Conservation (phyloP, 2,113 vertebrate species). For the Macrotis lagotis region DNA sequence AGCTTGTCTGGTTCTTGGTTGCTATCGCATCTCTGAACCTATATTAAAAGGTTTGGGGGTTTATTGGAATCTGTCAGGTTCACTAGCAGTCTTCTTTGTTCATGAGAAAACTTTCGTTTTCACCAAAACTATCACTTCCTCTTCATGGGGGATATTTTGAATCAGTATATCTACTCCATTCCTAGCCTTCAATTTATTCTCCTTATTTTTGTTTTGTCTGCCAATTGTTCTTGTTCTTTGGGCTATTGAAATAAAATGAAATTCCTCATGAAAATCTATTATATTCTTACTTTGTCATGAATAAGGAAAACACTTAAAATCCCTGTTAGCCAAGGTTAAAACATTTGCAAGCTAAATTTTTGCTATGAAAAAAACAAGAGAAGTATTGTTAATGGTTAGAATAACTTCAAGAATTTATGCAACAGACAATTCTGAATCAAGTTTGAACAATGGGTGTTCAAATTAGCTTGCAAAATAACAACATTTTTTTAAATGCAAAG, state of each 20-base stretch:
- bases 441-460: background rate
- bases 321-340: background rate
- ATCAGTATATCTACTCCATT: background rate
- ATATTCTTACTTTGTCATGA: background rate
- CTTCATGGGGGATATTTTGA: background rate
- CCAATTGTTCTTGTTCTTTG: background rate
- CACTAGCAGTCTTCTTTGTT: background rate
- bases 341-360: background rate
- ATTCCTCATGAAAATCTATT: background rate
- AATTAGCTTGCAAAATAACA: background rate
- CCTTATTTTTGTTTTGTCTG: background rate
- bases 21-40: background rate
- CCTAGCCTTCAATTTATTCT: conserved; percentile 4
- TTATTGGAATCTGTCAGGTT: background rate
- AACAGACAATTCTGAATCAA: background rate
- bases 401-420: background rate
- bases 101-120: background rate
- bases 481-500: background rate
- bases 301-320: background rate
- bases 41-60: background rate
- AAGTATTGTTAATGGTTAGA: background rate
- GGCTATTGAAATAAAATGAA: too few relatives aligned
- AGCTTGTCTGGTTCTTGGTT: background rate
- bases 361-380: background rate
- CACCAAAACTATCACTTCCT: background rate